A percentile compares a stretch with the other conserved stretches of the same genome.
phyloP scores from a whole-genome alignment of 2,888 invertebrate species.

The Stenchaetothrips biformis region DNA sequence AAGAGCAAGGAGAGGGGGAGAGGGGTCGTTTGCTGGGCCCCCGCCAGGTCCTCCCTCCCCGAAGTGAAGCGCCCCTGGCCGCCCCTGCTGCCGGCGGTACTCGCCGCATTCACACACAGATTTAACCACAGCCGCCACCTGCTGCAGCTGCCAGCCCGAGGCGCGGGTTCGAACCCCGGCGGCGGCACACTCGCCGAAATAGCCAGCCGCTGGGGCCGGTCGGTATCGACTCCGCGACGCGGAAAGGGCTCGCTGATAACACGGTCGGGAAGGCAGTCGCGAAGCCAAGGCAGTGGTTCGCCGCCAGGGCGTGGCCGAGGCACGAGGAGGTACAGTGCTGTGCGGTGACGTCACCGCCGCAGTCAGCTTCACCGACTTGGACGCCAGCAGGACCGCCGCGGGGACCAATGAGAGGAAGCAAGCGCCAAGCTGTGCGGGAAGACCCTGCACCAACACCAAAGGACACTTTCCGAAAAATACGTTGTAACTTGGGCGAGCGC shows the following conservation, averaged over 20 bases:
- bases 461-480: too few relatives aligned
- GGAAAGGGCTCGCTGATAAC: not conserved
- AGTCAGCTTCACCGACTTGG: too few relatives aligned
- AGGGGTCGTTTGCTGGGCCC: too few relatives aligned
- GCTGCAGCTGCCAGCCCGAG: not conserved
- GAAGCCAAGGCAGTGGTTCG: not conserved
- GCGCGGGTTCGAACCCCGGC: not conserved
- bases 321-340: too few relatives aligned
- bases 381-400: too few relatives aligned
- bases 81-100: not conserved
- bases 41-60: not conserved
- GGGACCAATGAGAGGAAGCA: too few relatives aligned
- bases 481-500: too few relatives aligned
- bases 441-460: too few relatives aligned
- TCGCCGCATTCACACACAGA: not conserved
- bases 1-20: not conserved
- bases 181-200: not conserved
- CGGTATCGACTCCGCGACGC: not conserved
- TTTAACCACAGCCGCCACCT: not conserved
- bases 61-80: not conserved
- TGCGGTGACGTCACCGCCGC: too few relatives aligned
- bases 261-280: not conserved
- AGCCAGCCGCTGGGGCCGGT: not conserved
- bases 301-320: too few relatives aligned
- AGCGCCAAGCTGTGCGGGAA: too few relatives aligned